Conservation (phyloP, 2,888 invertebrate species). For the Mythimna pallens region DNA sequence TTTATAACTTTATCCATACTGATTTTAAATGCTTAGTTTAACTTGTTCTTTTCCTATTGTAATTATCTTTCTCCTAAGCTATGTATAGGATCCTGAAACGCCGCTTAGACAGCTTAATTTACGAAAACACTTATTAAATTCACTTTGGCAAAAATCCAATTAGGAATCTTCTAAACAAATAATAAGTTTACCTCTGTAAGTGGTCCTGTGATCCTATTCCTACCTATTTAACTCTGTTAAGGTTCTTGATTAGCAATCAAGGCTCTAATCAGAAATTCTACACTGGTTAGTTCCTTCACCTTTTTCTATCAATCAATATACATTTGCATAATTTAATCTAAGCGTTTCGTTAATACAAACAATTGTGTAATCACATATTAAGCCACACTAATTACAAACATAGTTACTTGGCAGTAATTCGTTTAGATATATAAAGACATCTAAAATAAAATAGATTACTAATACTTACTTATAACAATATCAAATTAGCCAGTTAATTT, state of each 20-base stretch:
- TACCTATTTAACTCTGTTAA: constrained; percentile 6
- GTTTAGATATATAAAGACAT: background rate
- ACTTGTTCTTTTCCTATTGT: background rate
- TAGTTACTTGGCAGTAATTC: background rate
- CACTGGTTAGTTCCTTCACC: constrained; percentile 31
- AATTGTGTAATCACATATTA: constrained; percentile 8
- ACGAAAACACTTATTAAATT: background rate
- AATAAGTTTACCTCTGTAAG: too few relatives aligned
- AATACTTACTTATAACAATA: background rate
- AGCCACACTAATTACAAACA: background rate
- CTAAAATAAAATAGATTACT: background rate
- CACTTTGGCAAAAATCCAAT: background rate
- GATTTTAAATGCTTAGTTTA: background rate
- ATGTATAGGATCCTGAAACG: background rate
- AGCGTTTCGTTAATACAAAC: constrained; percentile 1
- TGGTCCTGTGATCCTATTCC: background rate
- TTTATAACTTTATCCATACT: background rate
- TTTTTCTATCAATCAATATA: constrained; percentile 37
- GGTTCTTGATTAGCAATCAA: constrained; percentile 21
- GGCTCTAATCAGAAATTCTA: constrained; percentile 44
- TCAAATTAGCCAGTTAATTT: background rate
- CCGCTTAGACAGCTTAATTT: background rate
- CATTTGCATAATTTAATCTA: constrained; percentile 30
- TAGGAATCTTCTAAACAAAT: background rate
- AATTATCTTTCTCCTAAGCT: background rate